phyloP scores from a whole-genome alignment of 2,797 vertebrate species.

The Leptoclinus maculatus region DNA sequence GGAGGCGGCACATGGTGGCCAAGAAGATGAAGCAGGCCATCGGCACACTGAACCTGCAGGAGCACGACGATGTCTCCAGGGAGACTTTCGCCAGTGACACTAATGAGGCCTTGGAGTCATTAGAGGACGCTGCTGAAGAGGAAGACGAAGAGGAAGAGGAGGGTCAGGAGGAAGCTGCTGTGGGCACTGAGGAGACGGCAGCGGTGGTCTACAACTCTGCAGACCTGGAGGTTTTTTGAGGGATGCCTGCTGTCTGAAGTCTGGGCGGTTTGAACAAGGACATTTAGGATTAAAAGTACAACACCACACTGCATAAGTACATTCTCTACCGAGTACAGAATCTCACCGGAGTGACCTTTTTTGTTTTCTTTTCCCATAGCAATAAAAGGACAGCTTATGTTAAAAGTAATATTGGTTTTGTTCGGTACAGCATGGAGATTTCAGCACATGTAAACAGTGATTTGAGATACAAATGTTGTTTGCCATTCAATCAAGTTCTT shows the following conservation, averaged over 20 bases:
- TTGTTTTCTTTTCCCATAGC: neutral
- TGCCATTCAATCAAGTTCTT: conserved; percentile 16
- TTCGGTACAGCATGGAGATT: conserved; percentile 6
- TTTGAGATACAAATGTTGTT: conserved; percentile 8
- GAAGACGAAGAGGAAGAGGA: conserved; percentile 78
- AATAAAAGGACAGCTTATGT: conserved; percentile 10
- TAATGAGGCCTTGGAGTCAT: conserved; percentile 92
- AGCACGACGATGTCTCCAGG: conserved; percentile 94
- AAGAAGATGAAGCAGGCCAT: conserved; percentile 98
- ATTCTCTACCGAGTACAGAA: neutral
- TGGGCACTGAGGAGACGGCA: conserved; percentile 88
- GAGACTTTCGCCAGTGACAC: conserved; percentile 98
- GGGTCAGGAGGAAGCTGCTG: conserved; percentile 78
- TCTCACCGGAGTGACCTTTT: conserved; percentile 14
- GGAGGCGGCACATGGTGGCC: conserved; percentile 89
- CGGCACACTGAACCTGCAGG: conserved; percentile 92
- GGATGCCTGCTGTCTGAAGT: neutral
- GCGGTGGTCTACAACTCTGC: conserved; percentile 91
- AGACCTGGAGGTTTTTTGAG: conserved; percentile 94
- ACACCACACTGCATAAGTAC: neutral
- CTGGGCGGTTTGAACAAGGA: neutral
- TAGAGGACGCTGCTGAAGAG: conserved; percentile 87
- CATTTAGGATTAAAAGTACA: neutral
- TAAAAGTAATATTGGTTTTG: neutral
- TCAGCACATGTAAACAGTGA: neutral